Percentiles rank a stretch among this genome's conserved stretches.
Conservation (phyloP, 2,113 vertebrate genomes). For the Cathartes aura region DNA sequence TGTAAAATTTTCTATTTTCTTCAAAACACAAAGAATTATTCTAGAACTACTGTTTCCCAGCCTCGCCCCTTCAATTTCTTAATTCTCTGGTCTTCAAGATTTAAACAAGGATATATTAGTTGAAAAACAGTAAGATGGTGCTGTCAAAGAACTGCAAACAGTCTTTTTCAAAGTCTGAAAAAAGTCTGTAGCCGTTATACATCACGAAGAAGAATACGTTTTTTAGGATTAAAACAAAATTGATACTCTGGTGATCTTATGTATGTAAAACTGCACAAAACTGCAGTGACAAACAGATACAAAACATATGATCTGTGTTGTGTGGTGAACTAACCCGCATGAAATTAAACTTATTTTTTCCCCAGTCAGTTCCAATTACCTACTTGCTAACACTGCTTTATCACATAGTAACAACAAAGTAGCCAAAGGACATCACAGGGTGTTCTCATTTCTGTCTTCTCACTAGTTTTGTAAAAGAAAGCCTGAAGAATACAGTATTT, state of each 20-base stretch:
- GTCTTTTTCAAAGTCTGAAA: neutral
- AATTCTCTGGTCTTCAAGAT: neutral
- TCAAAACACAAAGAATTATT: neutral
- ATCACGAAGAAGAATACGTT: neutral
- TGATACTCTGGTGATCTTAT: neutral
- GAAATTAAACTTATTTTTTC: neutral
- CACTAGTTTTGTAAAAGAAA: neutral
- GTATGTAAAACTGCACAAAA: neutral
- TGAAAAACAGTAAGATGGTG: neutral
- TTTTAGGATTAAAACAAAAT: neutral
- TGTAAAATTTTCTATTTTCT: neutral
- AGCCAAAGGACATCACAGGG: neutral
- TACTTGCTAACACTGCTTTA: neutral
- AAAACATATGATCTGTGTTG: neutral
- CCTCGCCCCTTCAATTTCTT: neutral
- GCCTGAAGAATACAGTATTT: neutral
- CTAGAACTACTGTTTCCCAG: neutral
- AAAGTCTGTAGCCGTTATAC: neutral
- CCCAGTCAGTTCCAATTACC: neutral
- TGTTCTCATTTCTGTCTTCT: neutral
- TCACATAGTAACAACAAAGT: neutral
- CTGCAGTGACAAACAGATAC: neutral
- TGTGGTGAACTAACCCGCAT: neutral
- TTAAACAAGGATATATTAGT: neutral
- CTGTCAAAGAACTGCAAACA: neutral